Base-by-base conservation (phyloP, 2,113 vertebrate genomes). In the Galemys pyrenaicus region DNA sequence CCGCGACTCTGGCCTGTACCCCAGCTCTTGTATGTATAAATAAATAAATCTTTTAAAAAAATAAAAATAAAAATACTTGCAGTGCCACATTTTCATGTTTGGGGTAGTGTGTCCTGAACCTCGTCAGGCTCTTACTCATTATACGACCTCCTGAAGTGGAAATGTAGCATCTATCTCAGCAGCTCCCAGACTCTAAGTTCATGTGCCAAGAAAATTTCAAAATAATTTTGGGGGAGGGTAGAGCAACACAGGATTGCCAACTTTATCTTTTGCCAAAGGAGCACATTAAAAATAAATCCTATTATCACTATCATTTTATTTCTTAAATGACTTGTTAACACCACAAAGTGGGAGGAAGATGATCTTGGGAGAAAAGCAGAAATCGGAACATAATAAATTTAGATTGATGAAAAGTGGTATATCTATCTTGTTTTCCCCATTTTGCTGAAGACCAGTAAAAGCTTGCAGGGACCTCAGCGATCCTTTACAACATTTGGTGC, bases 241-340 rank as follows among this genome's bases (percentile, higher is more conserved):
- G 84, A 95, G 87, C 30, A 56, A 93, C 84, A 70, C 62, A 58
- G 84, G 58, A 85, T 87, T 95, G 96, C 95, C 95, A 95, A 94
- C 83, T 81, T 94, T 94, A 49, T 75, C 90, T 93, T 96, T 96
- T 96, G 92, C 94, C 95, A 97, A 95, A 95, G 84, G 93, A 96
- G 84, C 88, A 81, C 94, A 94, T 97, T 93, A 96, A 96, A 97
- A 96, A 97, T 95, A 97, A 94, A 87, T 96, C 92, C 89, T 81
- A 74, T 95, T 94, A 93, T 96, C 95, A 58, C 96, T 80, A 89
- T 90, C 84, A 41, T 87, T 93, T 89, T 95, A 89, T 87, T 94
- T 95, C 80, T 95, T 60, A 92, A 94, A 93, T 97, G 95, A 94
- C 93, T 96, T 89, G 87, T 95, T 96, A 91, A 96, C 87, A 85